Base-by-base conservation (phyloP, 2,888 invertebrate genomes). In the Ormyrus pomaceus region DNA sequence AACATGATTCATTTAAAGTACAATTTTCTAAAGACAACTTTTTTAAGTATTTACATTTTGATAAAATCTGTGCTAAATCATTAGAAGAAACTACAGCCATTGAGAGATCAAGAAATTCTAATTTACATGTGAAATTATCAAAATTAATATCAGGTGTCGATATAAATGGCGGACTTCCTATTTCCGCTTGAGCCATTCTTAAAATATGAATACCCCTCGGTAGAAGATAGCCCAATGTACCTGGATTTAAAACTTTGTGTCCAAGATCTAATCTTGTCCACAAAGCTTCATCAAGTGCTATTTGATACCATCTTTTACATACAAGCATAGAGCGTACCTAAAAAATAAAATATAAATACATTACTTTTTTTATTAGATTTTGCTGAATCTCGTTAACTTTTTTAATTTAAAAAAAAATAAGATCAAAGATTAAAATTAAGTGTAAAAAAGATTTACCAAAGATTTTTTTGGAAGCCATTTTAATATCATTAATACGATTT, bases 1-100 rank as follows among this genome's bases (percentile, higher is more conserved):
- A 95, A 45, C 95, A 94, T 0, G 91, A 91, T 82, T 94, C 93
- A 84, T 93, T 93, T 0, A 98, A 81, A 8, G 90, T 89, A 34
- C 96, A 94, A 86, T 95, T 95, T 90, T 98, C 98, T 75, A 98
- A 90, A 85, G 98, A 98, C 5, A 98, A 91, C 88, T 97, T 98
- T 87, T 94, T 94, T 53, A 98, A 91, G 10, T 93, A 91, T 6
- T 92, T 92, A 89, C 97, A 97, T 6, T 94, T 92, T 1, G 91
- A 90, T 55, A 98, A 92, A n/a, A 94, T 83, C 62, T 89, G 84
- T n/a, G 90, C 92, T n/a, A 96, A 89, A 0, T 94, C 94, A 0
- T 88, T 84, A 0, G 91, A 85, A 13, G 94, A 93, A 51, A 96
- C 92, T 0, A 94, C 92, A 0, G 95, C 93, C 95, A 97, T 95